Base-by-base conservation (phyloP, 1,140 invertebrate species). In the Zaprionus nigranus region DNA sequence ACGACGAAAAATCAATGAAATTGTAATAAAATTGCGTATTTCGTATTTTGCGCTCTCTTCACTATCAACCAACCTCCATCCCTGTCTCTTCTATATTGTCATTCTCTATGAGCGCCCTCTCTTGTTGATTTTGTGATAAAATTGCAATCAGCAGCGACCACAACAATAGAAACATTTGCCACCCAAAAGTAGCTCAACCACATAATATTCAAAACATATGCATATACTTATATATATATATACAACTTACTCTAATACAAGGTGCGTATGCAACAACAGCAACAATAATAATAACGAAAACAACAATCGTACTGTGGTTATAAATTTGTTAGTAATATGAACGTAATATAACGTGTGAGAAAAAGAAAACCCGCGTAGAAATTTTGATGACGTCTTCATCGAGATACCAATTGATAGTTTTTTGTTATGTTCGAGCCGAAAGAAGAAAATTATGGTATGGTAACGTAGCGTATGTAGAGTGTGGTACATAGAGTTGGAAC, bases 91-190 rank as follows among this genome's bases (percentile, higher is more conserved):
- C 56, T 13, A 11, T 24, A 51, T 24, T 51, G 46, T 51, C 72
- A 60, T 74, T 62, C 70, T 69, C 66, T 58, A 61, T 65, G 60
- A 53, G 71, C 61, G 59, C 65, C 43, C 69, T 69, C 54, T 79
- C 81, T 87, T 87, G 84, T 88, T 87, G 83, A 87, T 87, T 87
- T 88, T 87, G 85, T 87, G 84, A 88, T 87, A 88, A 88, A 88
- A 87, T 79, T 87, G 84, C 84, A 84, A 87, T 88, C 85, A 87
- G 62, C 84, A 88, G 54, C 75, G 59, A 81, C 63, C 61, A 64
- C 78, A 78, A 81, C 64, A 82, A 73, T 59, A 78, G 72, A 87
- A 72, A 87, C 75, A 73, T 76, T 79, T 63, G 70, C 61, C 71
- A 79, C 51, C 63, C 59, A 67, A 77, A 80, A 79, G 69, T 70